phyloP scores from a whole-genome alignment of 2,113 vertebrate species.

The Dunckerocampus dactyliophorus region DNA sequence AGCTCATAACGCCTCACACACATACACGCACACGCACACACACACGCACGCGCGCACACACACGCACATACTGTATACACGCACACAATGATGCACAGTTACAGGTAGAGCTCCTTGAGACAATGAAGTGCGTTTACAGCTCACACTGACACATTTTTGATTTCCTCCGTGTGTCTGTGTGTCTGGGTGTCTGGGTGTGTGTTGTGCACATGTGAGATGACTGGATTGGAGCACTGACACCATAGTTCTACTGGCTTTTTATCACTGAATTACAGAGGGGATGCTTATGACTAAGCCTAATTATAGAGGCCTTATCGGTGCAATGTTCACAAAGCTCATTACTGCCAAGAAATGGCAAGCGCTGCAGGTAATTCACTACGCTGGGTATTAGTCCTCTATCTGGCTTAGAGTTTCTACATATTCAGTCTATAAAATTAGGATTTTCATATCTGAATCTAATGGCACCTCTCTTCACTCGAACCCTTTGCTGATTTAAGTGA shows the following conservation, averaged over 20 bases:
- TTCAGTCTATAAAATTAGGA: slow-evolving; percentile 66
- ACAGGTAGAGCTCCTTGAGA: slow-evolving; percentile 57
- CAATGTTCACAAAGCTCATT: slow-evolving; percentile 76
- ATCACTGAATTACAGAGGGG: slow-evolving; percentile 73
- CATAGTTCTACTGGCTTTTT: slow-evolving; percentile 66
- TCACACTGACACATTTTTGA: slow-evolving; percentile 44
- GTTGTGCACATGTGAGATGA: slow-evolving; percentile 21
- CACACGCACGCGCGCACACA: slow-evolving; percentile 2
- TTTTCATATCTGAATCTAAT: slow-evolving; percentile 68
- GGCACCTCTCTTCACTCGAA: slow-evolving; percentile 46
- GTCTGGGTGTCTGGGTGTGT: no score
- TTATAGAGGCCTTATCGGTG: slow-evolving; percentile 74
- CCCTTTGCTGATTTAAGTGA: slow-evolving; percentile 48
- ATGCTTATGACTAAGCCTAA: slow-evolving; percentile 77
- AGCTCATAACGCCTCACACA: slow-evolving; percentile 31
- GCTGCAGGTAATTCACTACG: slow-evolving; percentile 72
- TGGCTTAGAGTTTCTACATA: slow-evolving; percentile 61
- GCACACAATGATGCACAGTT: slow-evolving; percentile 14
- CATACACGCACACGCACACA: slow-evolving; percentile 10
- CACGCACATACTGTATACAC: background rate
- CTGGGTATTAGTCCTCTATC: slow-evolving; percentile 64
- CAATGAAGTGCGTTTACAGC: slow-evolving; percentile 60
- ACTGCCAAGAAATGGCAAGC: slow-evolving; percentile 66
- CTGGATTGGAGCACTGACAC: slow-evolving; percentile 44
- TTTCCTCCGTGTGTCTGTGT: slow-evolving; percentile 23